Base-by-base conservation (phyloP, 2,113 vertebrate species). In the Sigmodon hispidus region DNA sequence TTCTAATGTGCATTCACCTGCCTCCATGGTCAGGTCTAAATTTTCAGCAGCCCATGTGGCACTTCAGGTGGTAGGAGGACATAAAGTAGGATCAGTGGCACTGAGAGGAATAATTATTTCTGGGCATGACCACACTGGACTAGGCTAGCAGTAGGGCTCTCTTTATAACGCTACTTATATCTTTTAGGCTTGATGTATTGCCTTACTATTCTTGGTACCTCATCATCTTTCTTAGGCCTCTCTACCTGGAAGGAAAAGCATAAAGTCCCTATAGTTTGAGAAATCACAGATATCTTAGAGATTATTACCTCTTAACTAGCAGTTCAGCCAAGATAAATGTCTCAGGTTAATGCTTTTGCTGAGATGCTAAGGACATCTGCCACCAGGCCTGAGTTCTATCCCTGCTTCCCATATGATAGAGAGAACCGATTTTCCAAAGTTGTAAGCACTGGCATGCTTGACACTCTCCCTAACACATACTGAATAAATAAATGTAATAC, bases 21-120 rank as follows among this genome's bases (percentile, higher is more conserved):
- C 40, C 24, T 6, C 40, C n/a, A 1, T 50, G 43, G 17, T 72
- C 5, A 75, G 43, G 3, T 63, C 7, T 45, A 76, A 6, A 26
- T 67, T 61, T 48, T 4, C 7, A 10, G 29, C 55, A 85, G 31
- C 0, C 45, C 16, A 11, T 48, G 7, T 48, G 77, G 40, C 75
- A 17, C 2, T 45, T 0, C 17, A 15, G 2, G 3, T 61, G n/a
- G 1, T 3, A 83, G 11, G 70, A 55, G 26, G 19, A 21, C 16
- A 0, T 26, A 2, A 10, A 7, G 12, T 22, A 2, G 19, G 11
- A 40, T 59, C 36, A 34, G 22, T 13, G 50, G 3, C 45, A n/a
- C 3, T 45, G 4, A 1, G 1, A 34, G 9, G 55, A 75, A 43
- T 52, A 43, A 5, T 50, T 17, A 90, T 36, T 70, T 34, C 4